Percentiles rank a stretch among this genome's conserved stretches.
These are phyloP conservation scores for Conchocele bisecta DNA, from an alignment of 2,888 invertebrate genomes.

Conservation along the genomic window DNA sequence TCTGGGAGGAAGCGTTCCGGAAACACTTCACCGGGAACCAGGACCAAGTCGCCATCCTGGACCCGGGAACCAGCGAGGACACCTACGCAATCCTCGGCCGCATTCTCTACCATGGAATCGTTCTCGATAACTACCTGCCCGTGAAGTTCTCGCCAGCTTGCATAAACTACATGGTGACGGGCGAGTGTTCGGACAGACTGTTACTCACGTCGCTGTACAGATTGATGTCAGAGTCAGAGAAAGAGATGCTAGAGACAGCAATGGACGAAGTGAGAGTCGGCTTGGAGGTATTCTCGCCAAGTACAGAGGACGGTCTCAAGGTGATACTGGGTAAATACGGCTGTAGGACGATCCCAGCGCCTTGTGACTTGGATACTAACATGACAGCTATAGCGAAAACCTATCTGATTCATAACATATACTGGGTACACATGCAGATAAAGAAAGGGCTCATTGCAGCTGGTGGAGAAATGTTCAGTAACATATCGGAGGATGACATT, in stretches of 20 bases:
- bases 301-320: slow-evolving; percentile 49
- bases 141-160: slow-evolving; percentile 61
- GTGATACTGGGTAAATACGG: slow-evolving; percentile 60
- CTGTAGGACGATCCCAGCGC: slow-evolving; percentile 51
- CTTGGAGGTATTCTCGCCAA: slow-evolving; percentile 38
- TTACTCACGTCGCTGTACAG: slow-evolving; percentile 60
- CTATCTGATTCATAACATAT: slow-evolving; percentile 52
- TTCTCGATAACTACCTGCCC: slow-evolving; percentile 64
- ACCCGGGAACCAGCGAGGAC: slow-evolving; percentile 50
- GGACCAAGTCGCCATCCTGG: slow-evolving; percentile 57
- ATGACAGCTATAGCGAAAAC: slow-evolving; percentile 55
- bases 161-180: slow-evolving; percentile 49
- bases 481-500: slow-evolving; percentile 56
- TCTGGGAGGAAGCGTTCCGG: slow-evolving; percentile 66
- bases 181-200: slow-evolving; percentile 56
- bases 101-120: slow-evolving; percentile 63
- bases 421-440: slow-evolving; percentile 60
- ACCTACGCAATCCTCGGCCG: slow-evolving; percentile 57
- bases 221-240: slow-evolving; percentile 60
- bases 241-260: slow-evolving; percentile 51
- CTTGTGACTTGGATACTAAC: slow-evolving; percentile 45
- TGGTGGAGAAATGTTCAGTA: slow-evolving; percentile 36
- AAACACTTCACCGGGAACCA: slow-evolving; percentile 61
- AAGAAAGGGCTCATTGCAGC: slow-evolving; percentile 47
- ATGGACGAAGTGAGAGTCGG: slow-evolving; percentile 55